phyloP scores from a whole-genome alignment of 64 coral and sea anemone species.

The Montipora sp. region DNA sequence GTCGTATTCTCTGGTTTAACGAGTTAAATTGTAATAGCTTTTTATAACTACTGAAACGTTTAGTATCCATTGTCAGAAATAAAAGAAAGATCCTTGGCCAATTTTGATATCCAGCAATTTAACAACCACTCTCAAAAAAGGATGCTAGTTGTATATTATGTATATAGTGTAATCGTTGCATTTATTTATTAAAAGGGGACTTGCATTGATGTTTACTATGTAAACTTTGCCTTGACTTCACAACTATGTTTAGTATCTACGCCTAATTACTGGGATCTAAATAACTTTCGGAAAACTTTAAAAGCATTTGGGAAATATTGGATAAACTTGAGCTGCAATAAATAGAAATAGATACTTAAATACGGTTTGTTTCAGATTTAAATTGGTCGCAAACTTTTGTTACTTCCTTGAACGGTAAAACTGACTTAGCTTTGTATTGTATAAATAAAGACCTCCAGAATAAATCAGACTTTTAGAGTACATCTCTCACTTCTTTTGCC shows the following conservation, averaged over 20 bases:
- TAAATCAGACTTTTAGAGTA: neutral
- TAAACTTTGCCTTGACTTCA: conserved; percentile 23
- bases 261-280: too few relatives aligned
- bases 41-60: too few relatives aligned
- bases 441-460: conserved; percentile 9
- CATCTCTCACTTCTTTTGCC: neutral
- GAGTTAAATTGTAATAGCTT: too few relatives aligned
- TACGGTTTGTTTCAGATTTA: neutral
- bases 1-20: too few relatives aligned
- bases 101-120: too few relatives aligned
- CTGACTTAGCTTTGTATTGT: neutral
- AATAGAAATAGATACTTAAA: neutral
- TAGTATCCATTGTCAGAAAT: too few relatives aligned
- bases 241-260: too few relatives aligned
- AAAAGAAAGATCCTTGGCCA: too few relatives aligned
- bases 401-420: neutral
- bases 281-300: too few relatives aligned
- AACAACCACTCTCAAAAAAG: too few relatives aligned
- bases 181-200: neutral
- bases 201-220: conserved; percentile 38
- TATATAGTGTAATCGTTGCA: neutral
- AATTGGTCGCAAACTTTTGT: conserved; percentile 3
- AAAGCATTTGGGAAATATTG: too few relatives aligned
- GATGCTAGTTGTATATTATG: too few relatives aligned
- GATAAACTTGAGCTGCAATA: neutral